Percentiles rank a stretch among this genome's conserved stretches.
phyloP scores from a whole-genome alignment of 2,888 invertebrate genomes.

The Brenthis hecate region DNA sequence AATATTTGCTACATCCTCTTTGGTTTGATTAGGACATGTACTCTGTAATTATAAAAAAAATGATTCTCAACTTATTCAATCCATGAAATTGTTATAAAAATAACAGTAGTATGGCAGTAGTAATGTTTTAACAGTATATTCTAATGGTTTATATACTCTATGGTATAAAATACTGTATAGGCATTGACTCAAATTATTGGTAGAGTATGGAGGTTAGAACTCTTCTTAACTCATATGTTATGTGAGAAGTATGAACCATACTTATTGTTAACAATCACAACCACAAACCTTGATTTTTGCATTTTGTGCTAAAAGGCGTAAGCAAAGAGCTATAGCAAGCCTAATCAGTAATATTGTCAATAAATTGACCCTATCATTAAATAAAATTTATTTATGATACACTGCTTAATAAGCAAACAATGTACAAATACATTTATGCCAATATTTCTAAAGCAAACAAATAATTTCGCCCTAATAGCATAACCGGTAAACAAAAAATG shows the following conservation, averaged over 20 bases:
- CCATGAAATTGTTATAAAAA: background rate
- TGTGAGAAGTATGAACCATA: slow-evolving; percentile 2
- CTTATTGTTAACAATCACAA: slow-evolving; percentile 60
- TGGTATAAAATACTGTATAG: background rate
- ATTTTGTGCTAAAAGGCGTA: slow-evolving; percentile 56
- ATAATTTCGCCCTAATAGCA: background rate
- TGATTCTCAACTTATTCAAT: background rate
- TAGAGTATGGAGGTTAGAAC: slow-evolving; percentile 1
- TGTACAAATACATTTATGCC: slow-evolving; percentile 22
- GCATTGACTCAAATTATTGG: background rate
- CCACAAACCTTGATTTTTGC: slow-evolving; percentile 58
- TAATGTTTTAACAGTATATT: no score
- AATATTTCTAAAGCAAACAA: background rate
- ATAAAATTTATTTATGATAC: background rate
- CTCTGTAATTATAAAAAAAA: background rate
- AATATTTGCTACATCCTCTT: slow-evolving; percentile 30
- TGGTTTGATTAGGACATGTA: slow-evolving; percentile 36
- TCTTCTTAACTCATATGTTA: background rate
- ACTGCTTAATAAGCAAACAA: slow-evolving; percentile 11
- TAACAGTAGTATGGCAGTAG: background rate
- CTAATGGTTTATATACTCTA: no score
- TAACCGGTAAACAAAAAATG: background rate
- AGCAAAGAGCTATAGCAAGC: slow-evolving; percentile 29
- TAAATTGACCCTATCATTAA: slow-evolving; percentile 36
- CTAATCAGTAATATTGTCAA: slow-evolving; percentile 41